phyloP scores from a whole-genome alignment of 2,113 vertebrate genomes.

The Pterophyllum scalare region DNA sequence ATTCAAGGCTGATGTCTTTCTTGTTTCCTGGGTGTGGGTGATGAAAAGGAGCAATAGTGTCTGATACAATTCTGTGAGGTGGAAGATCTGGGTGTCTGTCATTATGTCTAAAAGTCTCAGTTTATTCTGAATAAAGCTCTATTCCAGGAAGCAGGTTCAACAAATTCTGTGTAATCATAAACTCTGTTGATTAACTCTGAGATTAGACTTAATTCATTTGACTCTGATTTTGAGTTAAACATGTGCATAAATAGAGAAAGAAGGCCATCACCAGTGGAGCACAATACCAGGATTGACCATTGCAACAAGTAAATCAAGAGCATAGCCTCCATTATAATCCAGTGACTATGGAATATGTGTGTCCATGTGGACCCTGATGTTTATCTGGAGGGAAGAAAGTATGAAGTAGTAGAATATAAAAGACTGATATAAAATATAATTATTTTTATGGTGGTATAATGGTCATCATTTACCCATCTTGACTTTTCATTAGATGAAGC shows the following conservation, averaged over 20 bases:
- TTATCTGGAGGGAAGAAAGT: not conserved
- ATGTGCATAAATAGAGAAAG: not conserved
- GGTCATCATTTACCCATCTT: too few species aligned
- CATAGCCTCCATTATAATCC: not conserved
- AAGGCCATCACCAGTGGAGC: not conserved
- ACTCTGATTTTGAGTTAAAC: not conserved
- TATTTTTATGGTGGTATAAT: too few species aligned
- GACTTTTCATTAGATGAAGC: not conserved
- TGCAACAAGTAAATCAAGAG: conserved; percentile 1
- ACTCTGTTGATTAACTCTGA: not conserved
- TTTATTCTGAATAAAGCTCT: not conserved
- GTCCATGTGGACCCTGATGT: not conserved
- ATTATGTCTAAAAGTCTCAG: not conserved
- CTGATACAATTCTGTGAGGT: not conserved
- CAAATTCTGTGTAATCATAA: not conserved
- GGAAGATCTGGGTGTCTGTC: not conserved
- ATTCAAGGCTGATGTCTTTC: not conserved
- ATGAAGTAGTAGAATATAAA: not conserved
- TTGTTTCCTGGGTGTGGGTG: not conserved
- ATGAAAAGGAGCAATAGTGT: not conserved
- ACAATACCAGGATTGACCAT: not conserved
- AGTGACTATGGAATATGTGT: not conserved
- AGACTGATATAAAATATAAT: too few species aligned
- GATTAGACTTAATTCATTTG: not conserved
- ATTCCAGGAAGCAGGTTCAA: not conserved